Evolutionary conservation across 2,113 vertebrate species (phyloP).

Genomic region (Crocuta crocuta): DNA sequence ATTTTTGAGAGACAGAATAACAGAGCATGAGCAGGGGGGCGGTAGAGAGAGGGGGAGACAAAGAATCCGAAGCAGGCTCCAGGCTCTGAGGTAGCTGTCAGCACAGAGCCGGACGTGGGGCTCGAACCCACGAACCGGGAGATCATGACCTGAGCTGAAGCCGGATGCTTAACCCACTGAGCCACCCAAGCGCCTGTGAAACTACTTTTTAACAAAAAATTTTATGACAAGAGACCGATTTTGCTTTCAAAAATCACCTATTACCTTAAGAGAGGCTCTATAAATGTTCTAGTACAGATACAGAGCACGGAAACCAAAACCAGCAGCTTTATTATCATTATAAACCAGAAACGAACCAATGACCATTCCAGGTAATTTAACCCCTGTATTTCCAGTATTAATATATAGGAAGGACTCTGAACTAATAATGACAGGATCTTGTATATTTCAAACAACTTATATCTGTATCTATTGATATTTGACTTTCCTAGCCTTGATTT

Average conservation of each 20-base stretch:
- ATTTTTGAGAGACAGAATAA: too few relatives aligned
- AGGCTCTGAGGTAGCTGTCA: too few relatives aligned
- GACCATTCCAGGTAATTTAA: background rate
- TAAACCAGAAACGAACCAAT: background rate
- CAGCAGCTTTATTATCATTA: background rate
- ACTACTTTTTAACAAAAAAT: slow-evolving; percentile 27
- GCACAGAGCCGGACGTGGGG: too few relatives aligned
- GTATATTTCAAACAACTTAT: background rate
- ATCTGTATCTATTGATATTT: background rate
- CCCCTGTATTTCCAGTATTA: background rate
- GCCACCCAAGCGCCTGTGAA: background rate
- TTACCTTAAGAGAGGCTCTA: background rate
- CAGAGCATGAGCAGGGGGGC: too few relatives aligned
- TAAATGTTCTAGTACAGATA: background rate
- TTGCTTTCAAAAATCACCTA: slow-evolving; percentile 37
- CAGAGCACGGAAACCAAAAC: background rate
- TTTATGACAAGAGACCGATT: background rate
- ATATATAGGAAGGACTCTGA: background rate
- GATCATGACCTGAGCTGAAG: too few relatives aligned
- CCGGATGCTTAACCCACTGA: too few relatives aligned
- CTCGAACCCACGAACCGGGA: too few relatives aligned
- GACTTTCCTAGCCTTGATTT: slow-evolving; percentile 46
- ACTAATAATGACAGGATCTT: background rate
- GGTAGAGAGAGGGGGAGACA: too few relatives aligned
- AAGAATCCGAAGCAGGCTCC: too few relatives aligned